phyloP scores from a whole-genome alignment of 2,888 invertebrate genomes.

The Mimachlamys varia region DNA sequence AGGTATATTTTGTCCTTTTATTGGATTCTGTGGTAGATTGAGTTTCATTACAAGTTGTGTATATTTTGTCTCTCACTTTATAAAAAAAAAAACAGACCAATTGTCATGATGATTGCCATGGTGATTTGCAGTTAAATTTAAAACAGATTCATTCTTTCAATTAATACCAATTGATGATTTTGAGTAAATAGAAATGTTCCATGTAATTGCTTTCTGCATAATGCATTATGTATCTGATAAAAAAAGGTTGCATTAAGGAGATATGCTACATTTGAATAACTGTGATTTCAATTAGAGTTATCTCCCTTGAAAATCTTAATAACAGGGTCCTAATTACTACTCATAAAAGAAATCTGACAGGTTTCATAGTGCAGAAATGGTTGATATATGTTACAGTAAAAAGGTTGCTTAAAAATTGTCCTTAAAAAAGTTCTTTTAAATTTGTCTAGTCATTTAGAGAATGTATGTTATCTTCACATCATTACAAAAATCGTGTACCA shows the following conservation, averaged over 20 bases:
- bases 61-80: no score
- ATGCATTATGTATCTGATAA: neutral
- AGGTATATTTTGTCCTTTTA: no score
- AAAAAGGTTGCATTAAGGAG: neutral
- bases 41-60: no score
- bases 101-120: no score
- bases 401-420: no score
- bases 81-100: no score
- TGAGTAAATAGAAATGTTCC: neutral
- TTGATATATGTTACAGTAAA: neutral
- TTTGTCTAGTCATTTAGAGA: neutral
- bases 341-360: neutral
- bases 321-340: neutral
- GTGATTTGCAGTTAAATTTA: no score
- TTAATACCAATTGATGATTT: no score
- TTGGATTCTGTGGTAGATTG: no score
- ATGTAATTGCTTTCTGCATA: neutral
- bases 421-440: neutral
- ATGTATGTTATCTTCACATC: neutral
- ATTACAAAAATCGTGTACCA: neutral
- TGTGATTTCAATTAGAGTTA: neutral
- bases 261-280: neutral
- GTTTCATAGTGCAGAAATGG: neutral
- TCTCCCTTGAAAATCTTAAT: neutral
- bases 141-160: no score